Percentiles rank a stretch among this genome's conserved stretches.
These are phyloP conservation scores for Calameuta pallipes DNA, from an alignment of 2,888 invertebrate genomes.

Conservation along the genomic window DNA sequence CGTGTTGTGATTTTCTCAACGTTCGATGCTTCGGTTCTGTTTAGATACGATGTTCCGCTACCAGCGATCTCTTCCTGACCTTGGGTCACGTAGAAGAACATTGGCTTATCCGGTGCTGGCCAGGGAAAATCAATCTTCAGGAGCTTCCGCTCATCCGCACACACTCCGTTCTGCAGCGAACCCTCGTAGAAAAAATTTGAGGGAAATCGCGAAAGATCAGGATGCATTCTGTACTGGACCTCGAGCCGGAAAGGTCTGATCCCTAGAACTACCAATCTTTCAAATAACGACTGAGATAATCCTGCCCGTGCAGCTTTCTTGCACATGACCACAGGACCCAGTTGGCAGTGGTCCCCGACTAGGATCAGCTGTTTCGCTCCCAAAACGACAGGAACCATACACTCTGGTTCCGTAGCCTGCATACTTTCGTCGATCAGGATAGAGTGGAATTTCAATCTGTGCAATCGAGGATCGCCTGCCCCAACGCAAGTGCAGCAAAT, in stretches of 20 bases:
- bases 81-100: conserved; percentile 98
- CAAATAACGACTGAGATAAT: conserved; percentile 96
- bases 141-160: conserved; percentile 92
- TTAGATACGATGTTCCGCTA: conserved; percentile 97
- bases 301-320: conserved; percentile 98
- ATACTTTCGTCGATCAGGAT: conserved; percentile 97
- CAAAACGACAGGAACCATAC: conserved; percentile 98
- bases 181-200: conserved; percentile 99
- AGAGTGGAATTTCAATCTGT: conserved; percentile 92
- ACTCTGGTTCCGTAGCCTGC: conserved; percentile 97
- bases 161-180: conserved; percentile 98
- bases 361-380: conserved; percentile 97
- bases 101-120: conserved; percentile 95
- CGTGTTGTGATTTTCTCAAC: conserved; percentile 98
- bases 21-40: conserved; percentile 97
- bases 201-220: conserved; percentile 95
- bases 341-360: conserved; percentile 98
- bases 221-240: conserved; percentile 99
- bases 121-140: conserved; percentile 96
- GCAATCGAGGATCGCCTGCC: conserved; percentile 95
- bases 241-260: conserved; percentile 97
- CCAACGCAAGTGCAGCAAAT: conserved; percentile 99
- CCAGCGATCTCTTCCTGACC: conserved; percentile 99
- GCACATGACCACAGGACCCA: conserved; percentile 99
- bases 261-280: conserved; percentile 95